Evolutionary conservation across 2,888 invertebrate species (phyloP), one percentile per base, ranked within the genome.

Genomic region (Platerodrilus igneus): DNA sequence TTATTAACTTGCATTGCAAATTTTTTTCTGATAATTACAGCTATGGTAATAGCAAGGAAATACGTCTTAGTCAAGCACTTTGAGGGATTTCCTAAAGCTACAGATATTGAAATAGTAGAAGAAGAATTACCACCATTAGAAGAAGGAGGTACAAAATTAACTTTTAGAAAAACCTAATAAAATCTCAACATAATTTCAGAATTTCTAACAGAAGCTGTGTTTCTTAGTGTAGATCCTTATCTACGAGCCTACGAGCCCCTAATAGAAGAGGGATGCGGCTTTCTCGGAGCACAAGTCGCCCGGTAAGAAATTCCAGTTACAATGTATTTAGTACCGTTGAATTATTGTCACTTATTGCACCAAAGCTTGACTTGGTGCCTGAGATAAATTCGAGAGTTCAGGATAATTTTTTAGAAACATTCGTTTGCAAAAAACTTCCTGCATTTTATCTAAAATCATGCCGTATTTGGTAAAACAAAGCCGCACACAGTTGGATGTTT

Each of bases 81-180:
- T 56, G 68, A 76, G 50, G 83, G 81, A 0, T 74, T 76, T 53
- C 82, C 83, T 1, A 78, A 78, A 55, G 63, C 68, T 31, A 67
- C 68, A 2, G 81, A 85, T 62, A 75, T 85, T 44, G 65, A 73
- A 58, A 63, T 85, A 15, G 72, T 77, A 2, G 79, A 83, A 59
- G 83, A 84, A 62, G 73, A 76, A 35, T 56, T 85, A 19, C 77
- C 76, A 1, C 70, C 74, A 11, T 56, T 84, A 9, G 69, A 77
- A 57, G 73, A 81, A 67, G 81, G 79, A 67, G 83, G 84, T 83
- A 66, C n/a, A n/a, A n/a, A n/a, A n/a, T n/a, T n/a, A n/a, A n/a
- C n/a, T n/a, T n/a, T n/a, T n/a, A n/a, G n/a, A n/a, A n/a, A n/a
- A n/a, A n/a, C n/a, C n/a, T n/a, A 60, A 32, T 25, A 28, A 4